Percentiles rank a stretch among this genome's conserved stretches.
Evolutionary conservation across 2,888 invertebrate species (phyloP).

Genomic region (Drosophila multiciliata): DNA sequence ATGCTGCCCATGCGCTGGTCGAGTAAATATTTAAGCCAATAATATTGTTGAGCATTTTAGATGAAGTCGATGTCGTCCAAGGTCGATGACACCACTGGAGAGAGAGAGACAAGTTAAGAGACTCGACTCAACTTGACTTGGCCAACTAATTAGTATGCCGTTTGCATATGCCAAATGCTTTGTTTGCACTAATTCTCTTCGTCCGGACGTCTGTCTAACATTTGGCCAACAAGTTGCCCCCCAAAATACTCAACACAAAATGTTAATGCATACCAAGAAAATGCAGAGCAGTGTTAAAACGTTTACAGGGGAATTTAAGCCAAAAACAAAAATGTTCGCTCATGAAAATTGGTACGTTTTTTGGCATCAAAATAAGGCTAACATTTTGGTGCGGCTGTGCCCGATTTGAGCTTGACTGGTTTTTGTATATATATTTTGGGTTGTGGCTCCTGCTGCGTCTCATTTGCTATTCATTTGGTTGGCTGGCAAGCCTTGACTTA

Average conservation of each 20-base stretch:
- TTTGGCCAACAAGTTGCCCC: slow-evolving; percentile 36
- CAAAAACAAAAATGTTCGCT: background rate
- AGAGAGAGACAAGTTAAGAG: slow-evolving; percentile 19
- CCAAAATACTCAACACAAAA: slow-evolving; percentile 28
- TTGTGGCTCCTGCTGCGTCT: slow-evolving; percentile 45
- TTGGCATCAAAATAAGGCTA: background rate
- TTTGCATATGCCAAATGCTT: slow-evolving; percentile 71
- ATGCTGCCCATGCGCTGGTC: slow-evolving; percentile 36
- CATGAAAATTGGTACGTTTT: background rate
- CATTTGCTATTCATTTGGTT: slow-evolving; percentile 64
- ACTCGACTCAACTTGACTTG: slow-evolving; percentile 8
- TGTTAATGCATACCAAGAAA: slow-evolving; percentile 17
- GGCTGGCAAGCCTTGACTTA: slow-evolving; percentile 70
- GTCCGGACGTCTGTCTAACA: slow-evolving; percentile 29
- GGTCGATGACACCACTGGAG: slow-evolving; percentile 38
- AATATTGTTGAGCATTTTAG: slow-evolving; percentile 49
- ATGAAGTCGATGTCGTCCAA: slow-evolving; percentile 26
- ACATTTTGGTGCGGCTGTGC: slow-evolving; percentile 10
- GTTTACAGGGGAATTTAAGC: background rate
- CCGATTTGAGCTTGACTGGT: slow-evolving; percentile 21
- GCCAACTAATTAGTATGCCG: slow-evolving; percentile 67
- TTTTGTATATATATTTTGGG: slow-evolving; percentile 23
- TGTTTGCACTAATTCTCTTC: slow-evolving; percentile 71
- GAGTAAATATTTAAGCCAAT: slow-evolving; percentile 66
- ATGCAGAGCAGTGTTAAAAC: background rate